These are phyloP conservation scores for Xiphophorus maculatus DNA, from an alignment of 2,113 vertebrate genomes.

Conservation along the genomic window DNA sequence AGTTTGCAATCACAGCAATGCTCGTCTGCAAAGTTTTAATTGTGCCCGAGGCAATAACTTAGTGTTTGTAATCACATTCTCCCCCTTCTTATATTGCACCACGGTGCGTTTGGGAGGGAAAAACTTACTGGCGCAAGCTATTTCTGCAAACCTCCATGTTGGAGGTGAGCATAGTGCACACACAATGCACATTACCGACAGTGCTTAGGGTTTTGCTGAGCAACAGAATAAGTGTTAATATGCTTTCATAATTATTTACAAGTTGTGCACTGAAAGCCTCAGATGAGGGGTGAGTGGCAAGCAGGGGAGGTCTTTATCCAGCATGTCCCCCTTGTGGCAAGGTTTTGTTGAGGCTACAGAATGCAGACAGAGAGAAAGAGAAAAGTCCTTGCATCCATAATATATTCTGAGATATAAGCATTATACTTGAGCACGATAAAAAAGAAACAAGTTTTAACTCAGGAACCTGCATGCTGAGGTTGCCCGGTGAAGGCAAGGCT, in stretches of 20 bases:
- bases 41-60: constrained; percentile 96
- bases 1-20: constrained; percentile 92
- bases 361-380: constrained; percentile 41
- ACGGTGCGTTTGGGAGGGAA: constrained; percentile 77
- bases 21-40: constrained; percentile 98
- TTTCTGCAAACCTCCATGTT: constrained; percentile 88
- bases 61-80: constrained; percentile 98
- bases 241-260: constrained; percentile 90
- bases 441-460: constrained; percentile 29
- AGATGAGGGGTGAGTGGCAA: constrained; percentile 66
- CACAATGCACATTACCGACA: constrained; percentile 87
- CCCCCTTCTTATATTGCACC: constrained; percentile 92
- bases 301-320: constrained; percentile 63
- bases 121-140: constrained; percentile 94
- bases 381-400: constrained; percentile 28
- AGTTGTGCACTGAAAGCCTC: constrained; percentile 90
- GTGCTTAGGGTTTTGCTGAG: constrained; percentile 86
- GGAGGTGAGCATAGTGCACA: constrained; percentile 87
- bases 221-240: constrained; percentile 95
- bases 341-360: constrained; percentile 40
- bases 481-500: constrained; percentile 43
- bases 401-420: constrained; percentile 52
- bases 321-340: constrained; percentile 38
- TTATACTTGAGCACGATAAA: constrained; percentile 37
- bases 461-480: constrained; percentile 9